These are phyloP conservation scores for Lycopodina hypogea DNA, from an alignment of 37 sponge, comb jelly and placozoan species.

Conservation along the genomic window DNA sequence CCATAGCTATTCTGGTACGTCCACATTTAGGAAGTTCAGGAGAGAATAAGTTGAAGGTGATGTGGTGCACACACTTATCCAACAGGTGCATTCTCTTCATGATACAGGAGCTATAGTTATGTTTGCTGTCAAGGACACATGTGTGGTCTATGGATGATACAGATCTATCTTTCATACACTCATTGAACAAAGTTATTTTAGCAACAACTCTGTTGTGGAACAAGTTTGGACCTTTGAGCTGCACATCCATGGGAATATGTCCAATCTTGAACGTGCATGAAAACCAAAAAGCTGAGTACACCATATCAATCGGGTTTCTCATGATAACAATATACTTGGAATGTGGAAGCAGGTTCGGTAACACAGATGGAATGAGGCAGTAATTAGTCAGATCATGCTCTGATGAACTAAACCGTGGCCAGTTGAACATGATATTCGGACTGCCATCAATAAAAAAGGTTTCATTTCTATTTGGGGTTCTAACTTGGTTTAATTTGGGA, in stretches of 20 bases:
- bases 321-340: slow-evolving; percentile 51
- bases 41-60: slow-evolving; percentile 10
- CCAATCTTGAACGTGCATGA: slow-evolving; percentile 23
- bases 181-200: slow-evolving; percentile 10
- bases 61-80: slow-evolving; percentile 17
- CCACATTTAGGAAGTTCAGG: slow-evolving; percentile 20
- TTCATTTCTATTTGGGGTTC: background rate
- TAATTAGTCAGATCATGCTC: slow-evolving; percentile 20
- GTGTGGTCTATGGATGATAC: background rate
- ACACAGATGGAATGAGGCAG: slow-evolving; percentile 32
- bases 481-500: background rate
- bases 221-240: slow-evolving; percentile 22
- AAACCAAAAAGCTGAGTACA: slow-evolving; percentile 57
- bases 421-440: slow-evolving; percentile 27
- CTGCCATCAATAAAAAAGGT: slow-evolving; percentile 11
- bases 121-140: background rate
- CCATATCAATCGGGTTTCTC: slow-evolving; percentile 35
- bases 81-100: slow-evolving; percentile 4
- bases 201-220: slow-evolving; percentile 20
- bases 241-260: background rate
- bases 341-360: slow-evolving; percentile 32
- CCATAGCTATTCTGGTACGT: slow-evolving; percentile 19
- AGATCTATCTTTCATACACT: slow-evolving; percentile 8
- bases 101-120: background rate
- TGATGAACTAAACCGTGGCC: slow-evolving; percentile 14